Percentiles rank a stretch among this genome's conserved stretches.
phyloP scores from a whole-genome alignment of 2,113 vertebrate species.

The Brienomyrus brachyistius region DNA sequence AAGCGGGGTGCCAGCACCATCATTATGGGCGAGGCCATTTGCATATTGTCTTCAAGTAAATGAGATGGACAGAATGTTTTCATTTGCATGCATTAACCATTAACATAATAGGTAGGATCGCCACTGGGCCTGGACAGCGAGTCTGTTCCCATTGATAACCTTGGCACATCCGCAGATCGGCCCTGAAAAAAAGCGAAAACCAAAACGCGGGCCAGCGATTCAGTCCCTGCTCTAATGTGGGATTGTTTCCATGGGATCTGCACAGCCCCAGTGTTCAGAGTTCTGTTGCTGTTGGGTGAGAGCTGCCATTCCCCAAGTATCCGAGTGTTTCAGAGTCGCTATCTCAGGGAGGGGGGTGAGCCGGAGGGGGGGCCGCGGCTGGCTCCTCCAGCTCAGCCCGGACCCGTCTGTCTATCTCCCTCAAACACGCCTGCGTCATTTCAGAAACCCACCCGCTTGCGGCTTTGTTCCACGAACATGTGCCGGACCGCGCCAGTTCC shows the following conservation, averaged over 20 bases:
- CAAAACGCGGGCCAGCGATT: slow-evolving; percentile 72
- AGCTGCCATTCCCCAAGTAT: not conserved
- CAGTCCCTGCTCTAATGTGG: slow-evolving; percentile 64
- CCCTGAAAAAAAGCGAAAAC: slow-evolving; percentile 35
- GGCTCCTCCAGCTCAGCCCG: not conserved
- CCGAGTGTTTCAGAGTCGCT: not conserved
- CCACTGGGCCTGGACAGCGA: slow-evolving; percentile 98
- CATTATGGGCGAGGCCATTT: slow-evolving; percentile 99
- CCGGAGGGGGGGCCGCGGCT: slow-evolving; percentile 37
- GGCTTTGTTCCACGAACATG: slow-evolving; percentile 61
- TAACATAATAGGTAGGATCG: slow-evolving; percentile 99
- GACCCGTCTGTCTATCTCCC: slow-evolving; percentile 16
- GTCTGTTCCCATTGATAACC: slow-evolving; percentile 99
- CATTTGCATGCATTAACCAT: slow-evolving; percentile 99
- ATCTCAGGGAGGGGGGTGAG: slow-evolving; percentile 59
- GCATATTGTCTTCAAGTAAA: slow-evolving; percentile 99
- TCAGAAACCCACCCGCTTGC: slow-evolving; percentile 56
- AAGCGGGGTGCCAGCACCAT: slow-evolving; percentile 79
- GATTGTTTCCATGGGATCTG: slow-evolving; percentile 42
- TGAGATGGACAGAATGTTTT: slow-evolving; percentile 99
- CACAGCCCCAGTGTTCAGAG: slow-evolving; percentile 59
- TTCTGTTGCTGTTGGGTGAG: slow-evolving; percentile 49
- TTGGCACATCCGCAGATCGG: slow-evolving; percentile 86
- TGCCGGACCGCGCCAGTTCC: slow-evolving; percentile 52
- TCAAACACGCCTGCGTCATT: slow-evolving; percentile 43